Base-by-base conservation (phyloP, 1,140 invertebrate genomes). In the Triops cancriformis region DNA sequence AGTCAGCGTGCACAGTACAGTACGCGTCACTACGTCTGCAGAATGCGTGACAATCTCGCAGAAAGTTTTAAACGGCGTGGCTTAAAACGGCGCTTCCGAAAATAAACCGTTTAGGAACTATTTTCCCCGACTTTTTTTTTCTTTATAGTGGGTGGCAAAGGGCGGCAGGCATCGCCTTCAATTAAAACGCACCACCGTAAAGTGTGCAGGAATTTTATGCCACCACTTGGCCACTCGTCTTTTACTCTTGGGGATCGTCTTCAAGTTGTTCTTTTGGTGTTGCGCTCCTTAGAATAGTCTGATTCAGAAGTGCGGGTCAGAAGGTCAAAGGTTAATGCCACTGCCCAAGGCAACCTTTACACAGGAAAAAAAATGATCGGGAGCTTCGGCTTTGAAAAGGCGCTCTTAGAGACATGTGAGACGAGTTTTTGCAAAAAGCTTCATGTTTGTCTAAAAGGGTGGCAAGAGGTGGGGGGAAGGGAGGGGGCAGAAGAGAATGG, bases 291-390 rank as follows among this genome's bases (percentile, higher is more conserved):
- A 64, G 6, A 23, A 64, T 18, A 64, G 14, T 64, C 51, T n/a
- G 23, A 64, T 64, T 64, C 18, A 64, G 23, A 23, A 64, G 51
- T n/a, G 23, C 51, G 14, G 51, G 51, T 64, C 45, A 64, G 45
- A 64, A 64, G 45, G 45, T 64, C 51, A 64, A 64, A 64, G 51
- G 51, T 64, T 64, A 64, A 64, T 14, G 51, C 23, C 51, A 64
- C 51, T 18, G 51, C 23, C 51, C 51, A 64, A 64, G 2, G 7
- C 31, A 37, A 37, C 31, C n/a, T n/a, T n/a, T n/a, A 37, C 31
- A 2, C 31, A 37, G 7, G 7, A 7, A 37, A 37, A 37, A 37
- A 64, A 23, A 23, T 64, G 5, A 14, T 37, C 31, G 31, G 31
- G 51, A 23, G 51, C 51, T n/a, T 64, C 14, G 51, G 31, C 18